Evolutionary conservation across 2,888 invertebrate species (phyloP), one percentile per base, ranked within the genome.

Genomic region (Caenorhabditis sp.): DNA sequence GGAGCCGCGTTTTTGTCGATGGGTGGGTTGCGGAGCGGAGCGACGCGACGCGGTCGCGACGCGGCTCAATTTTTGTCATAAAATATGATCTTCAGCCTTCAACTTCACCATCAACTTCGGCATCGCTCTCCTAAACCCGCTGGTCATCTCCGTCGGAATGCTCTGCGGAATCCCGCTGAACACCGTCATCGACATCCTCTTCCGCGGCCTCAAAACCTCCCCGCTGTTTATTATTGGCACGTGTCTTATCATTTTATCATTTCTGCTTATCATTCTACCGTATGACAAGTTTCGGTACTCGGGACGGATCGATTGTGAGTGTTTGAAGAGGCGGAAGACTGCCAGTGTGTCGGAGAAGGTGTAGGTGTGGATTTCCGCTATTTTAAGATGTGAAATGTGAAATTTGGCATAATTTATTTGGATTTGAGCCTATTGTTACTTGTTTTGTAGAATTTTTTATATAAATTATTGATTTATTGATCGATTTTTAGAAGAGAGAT

Each of bases 91-190:
- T 94, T 72, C 94, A 96, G 96, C 95, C 92, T 96, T 96, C 92
- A 96, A 97, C 93, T 94, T 97, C 92, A 94, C 97, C 91, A 96
- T 96, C 90, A 97, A 97, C 93, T 97, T 97, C 92, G 97, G 97
- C 88, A 95, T 96, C 88, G 95, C 96, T 82, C 94, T 97, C 87
- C 97, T 97, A 8, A 97, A 97, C 93, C 97, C 97, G 92, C 94
- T 97, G 91, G 97, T 97, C 93, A 96, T 97, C 83, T 97, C 97
- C 18, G 94, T 97, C 89, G 97, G 97, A 87, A 94, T 97, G 89
- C 96, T 97, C 88, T 95, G 96, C 67, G 96, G 97, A 78, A 96
- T 97, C 87, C 97, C 97, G 65, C 95, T 97, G 72, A 97, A 97
- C 81, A 97, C 96, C 93, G 87, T 72, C 1, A 80, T 88, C 64